phyloP scores from a whole-genome alignment of 2,797 vertebrate genomes.

The Apogon talboti region DNA sequence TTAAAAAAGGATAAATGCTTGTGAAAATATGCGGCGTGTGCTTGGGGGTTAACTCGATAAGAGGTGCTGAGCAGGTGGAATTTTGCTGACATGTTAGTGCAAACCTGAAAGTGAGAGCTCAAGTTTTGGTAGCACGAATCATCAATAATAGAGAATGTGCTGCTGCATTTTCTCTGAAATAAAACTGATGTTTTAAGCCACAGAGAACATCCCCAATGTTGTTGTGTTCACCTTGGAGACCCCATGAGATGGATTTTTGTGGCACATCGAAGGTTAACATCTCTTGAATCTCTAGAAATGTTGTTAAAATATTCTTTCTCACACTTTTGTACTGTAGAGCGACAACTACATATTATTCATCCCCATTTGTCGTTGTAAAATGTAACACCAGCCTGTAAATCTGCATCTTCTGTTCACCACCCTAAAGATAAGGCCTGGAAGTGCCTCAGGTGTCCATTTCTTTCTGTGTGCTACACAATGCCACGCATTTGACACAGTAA shows the following conservation, averaged over 20 bases:
- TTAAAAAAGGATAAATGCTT: slow-evolving; percentile 2
- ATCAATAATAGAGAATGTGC: slow-evolving; percentile 47
- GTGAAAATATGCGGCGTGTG: slow-evolving; percentile 35
- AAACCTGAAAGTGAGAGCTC: slow-evolving; percentile 40
- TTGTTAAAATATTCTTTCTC: slow-evolving; percentile 25
- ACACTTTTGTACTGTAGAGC: slow-evolving; percentile 9
- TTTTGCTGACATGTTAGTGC: slow-evolving; percentile 29
- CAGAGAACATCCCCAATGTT: slow-evolving; percentile 17
- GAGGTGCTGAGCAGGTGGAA: slow-evolving; percentile 52
- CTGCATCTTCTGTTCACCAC: not conserved
- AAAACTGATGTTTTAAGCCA: slow-evolving; percentile 23
- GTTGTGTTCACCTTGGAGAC: slow-evolving; percentile 24
- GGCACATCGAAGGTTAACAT: slow-evolving; percentile 22
- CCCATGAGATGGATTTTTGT: slow-evolving; percentile 30
- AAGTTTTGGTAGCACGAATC: slow-evolving; percentile 24
- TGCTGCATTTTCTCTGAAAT: slow-evolving; percentile 28
- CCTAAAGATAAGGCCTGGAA: slow-evolving; percentile 21
- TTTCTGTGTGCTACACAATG: slow-evolving; percentile 53
- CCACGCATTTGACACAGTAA: slow-evolving; percentile 43
- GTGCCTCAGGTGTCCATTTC: slow-evolving; percentile 57
- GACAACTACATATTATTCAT: slow-evolving; percentile 18
- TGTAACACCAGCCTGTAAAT: not conserved
- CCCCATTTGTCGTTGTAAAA: not conserved
- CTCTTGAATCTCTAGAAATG: slow-evolving; percentile 14
- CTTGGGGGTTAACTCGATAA: slow-evolving; percentile 18